phyloP scores from a whole-genome alignment of 2,797 vertebrate genomes.

The Alca torda region DNA sequence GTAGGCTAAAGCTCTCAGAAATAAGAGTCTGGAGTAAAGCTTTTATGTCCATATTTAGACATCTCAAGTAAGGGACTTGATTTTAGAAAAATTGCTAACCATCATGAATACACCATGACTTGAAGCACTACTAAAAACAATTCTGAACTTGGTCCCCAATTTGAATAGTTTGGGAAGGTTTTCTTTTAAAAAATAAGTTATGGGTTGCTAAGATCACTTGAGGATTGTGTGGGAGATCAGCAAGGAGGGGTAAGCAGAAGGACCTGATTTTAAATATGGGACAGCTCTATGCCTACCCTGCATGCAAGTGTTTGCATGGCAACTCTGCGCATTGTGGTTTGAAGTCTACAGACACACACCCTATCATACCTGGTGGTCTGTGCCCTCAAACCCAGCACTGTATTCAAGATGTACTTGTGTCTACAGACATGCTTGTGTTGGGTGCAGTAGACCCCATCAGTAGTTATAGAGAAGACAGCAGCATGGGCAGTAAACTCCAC shows the following conservation, averaged over 20 bases:
- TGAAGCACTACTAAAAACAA: neutral
- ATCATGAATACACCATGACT: neutral
- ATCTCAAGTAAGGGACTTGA: neutral
- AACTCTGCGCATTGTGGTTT: accelerated
- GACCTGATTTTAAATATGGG: neutral
- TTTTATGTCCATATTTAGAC: conserved; percentile 34
- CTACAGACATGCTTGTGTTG: neutral
- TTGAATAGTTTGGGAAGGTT: neutral
- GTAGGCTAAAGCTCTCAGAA: conserved; percentile 50
- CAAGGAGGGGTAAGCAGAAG: neutral
- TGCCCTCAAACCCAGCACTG: neutral
- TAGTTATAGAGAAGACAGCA: neutral
- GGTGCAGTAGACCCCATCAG: too few relatives aligned
- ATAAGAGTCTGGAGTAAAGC: neutral
- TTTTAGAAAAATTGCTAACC: neutral
- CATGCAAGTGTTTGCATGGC: neutral
- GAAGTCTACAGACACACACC: neutral
- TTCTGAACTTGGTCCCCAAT: neutral
- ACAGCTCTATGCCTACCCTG: neutral
- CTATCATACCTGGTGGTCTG: neutral
- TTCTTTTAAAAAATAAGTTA: neutral
- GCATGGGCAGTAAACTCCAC: neutral
- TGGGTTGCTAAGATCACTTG: neutral
- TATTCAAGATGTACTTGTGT: neutral
- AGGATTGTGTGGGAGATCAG: neutral